These are phyloP conservation scores for Zaprionus ornatus DNA, from an alignment of 1,140 invertebrate genomes.

Conservation along the genomic window DNA sequence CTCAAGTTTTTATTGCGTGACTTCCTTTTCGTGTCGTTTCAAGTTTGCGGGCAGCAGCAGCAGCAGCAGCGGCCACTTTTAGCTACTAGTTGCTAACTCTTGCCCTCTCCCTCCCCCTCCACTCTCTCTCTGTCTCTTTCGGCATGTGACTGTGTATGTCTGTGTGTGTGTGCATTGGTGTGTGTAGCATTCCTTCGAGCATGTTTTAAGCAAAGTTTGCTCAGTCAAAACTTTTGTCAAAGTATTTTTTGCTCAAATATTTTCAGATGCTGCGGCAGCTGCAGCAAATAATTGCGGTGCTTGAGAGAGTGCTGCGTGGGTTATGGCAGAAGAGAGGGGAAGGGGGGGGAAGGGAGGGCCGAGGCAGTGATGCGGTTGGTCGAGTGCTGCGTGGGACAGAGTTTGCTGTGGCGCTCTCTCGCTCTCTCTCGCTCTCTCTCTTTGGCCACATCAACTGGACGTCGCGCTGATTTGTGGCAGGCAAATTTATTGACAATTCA, in stretches of 20 bases:
- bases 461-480: constrained; percentile 71
- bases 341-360: neutral
- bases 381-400: neutral
- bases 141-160: constrained; percentile 6
- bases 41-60: constrained; percentile 42
- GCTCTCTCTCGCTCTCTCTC: neutral
- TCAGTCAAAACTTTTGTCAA: constrained; percentile 67
- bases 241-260: constrained; percentile 75
- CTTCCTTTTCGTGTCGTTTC: constrained; percentile 66
- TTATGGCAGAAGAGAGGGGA: neutral
- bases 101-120: neutral
- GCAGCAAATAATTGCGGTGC: constrained; percentile 70
- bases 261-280: constrained; percentile 74
- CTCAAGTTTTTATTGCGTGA: constrained; percentile 71
- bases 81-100: constrained; percentile 33
- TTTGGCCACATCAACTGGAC: constrained; percentile 29
- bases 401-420: neutral
- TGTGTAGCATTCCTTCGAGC: constrained; percentile 43
- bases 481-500: constrained; percentile 82
- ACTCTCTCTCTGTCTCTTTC: constrained; percentile 2
- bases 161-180: constrained; percentile 31
- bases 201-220: constrained; percentile 75
- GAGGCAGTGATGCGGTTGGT: neutral
- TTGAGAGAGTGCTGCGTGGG: neutral
- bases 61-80: constrained; percentile 28